Evolutionary conservation across 2,888 invertebrate species (phyloP), one percentile per base, ranked within the genome.

Genomic region (Tineola bisselliella): DNA sequence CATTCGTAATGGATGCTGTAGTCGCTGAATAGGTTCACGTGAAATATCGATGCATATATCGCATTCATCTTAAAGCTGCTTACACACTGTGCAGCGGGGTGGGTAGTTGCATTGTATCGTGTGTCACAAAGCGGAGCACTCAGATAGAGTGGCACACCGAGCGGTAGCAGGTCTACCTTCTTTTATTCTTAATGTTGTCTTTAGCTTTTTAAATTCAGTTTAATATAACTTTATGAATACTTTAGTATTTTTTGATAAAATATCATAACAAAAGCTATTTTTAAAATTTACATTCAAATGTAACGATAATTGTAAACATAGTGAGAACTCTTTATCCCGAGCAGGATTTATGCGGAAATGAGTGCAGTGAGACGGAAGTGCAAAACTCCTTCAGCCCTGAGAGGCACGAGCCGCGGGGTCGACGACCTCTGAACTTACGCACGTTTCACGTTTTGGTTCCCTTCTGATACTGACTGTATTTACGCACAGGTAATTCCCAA

Each of bases 311-410:
- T 18, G 17, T 52, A 52, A 15, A 6, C 48, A 38, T 38, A 48
- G 48, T 48, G 17, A 5, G 74, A 71, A 68, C 73, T 81, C 74
- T 81, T 78, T 75, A 77, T 78, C 75, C 38, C 38, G 3, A 38
- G 38, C 69, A 76, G 73, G 81, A 76, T 82, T 84, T 84, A 81
- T 83, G 77, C 83, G 81, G 80, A 84, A 84, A 84, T 83, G 78
- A 84, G 81, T 80, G 83, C 78, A 80, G 82, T 73, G 81, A 80
- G 72, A 79, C 78, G 84, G 84, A 84, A 83, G 80, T 81, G 82
- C 76, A 81, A 76, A 81, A 74, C 78, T 78, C 80, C 81, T 77
- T 86, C 75, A 70, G 75, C 69, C 67, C 76, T 76, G 64, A 75
- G 72, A 62, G 76, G 70, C 68, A 64, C 66, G 64, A 69, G 68